Conservation (phyloP, 2,797 vertebrate genomes). For the Myotis planiceps region DNA sequence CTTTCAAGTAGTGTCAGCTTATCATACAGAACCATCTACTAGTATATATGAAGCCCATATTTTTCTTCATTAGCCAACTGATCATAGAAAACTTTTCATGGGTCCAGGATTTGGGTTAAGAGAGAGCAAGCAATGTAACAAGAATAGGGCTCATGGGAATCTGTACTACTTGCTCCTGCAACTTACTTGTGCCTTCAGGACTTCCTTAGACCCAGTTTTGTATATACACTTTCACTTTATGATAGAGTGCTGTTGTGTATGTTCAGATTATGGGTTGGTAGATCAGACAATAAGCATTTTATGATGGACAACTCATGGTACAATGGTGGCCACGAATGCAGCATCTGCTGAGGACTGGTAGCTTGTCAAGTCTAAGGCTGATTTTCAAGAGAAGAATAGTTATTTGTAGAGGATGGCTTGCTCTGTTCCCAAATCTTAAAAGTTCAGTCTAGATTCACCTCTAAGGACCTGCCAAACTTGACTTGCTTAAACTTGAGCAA, state of each 20-base stretch:
- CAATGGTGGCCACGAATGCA: not conserved
- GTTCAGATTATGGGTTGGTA: not conserved
- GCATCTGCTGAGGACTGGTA: not conserved
- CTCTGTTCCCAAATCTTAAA: not conserved
- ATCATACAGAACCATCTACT: not conserved
- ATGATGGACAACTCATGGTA: not conserved
- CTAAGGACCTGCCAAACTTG: not conserved
- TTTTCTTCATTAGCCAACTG: not conserved
- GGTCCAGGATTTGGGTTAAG: not conserved
- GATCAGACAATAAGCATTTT: conserved; percentile 1
- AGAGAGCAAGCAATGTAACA: not conserved
- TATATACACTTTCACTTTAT: not conserved
- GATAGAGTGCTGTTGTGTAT: not conserved
- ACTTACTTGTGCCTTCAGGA: not conserved
- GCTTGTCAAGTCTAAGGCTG: not conserved
- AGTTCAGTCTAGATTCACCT: not conserved
- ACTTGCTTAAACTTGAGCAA: not conserved
- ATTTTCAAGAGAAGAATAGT: conserved; percentile 23
- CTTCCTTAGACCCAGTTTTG: not conserved
- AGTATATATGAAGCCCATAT: not conserved
- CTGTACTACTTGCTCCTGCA: not conserved
- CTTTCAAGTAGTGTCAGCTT: not conserved
- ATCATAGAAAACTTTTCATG: not conserved
- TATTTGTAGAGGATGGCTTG: not conserved
- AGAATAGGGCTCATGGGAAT: not conserved